Base-by-base conservation (phyloP, 2,888 invertebrate genomes). In the Gymnocheta viridis region DNA sequence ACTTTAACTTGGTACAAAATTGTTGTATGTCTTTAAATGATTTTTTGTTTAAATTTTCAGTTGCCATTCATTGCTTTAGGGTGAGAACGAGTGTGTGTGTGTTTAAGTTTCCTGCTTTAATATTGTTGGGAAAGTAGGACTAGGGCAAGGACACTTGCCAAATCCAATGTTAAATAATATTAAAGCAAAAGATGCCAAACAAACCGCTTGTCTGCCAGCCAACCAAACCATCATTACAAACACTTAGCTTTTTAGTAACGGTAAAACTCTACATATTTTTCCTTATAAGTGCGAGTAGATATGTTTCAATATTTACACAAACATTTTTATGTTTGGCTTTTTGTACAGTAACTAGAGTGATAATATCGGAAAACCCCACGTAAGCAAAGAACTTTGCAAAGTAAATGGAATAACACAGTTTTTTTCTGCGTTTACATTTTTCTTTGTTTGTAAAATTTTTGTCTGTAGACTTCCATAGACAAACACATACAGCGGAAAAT, bases 111-210 rank as follows among this genome's bases (percentile, higher is more conserved):
- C 41, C 27, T 54, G 51, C 44, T 64, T 67, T 69, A 49, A 66
- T 74, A 67, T 14, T 60, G 54, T 76, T 82, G 72, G 32, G 51
- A 81, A 87, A 88, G 82, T 88, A 88, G 86, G 90, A 89, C 90
- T 90, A 90, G 90, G 90, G 86, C 90, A 90, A 90, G 90, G 90
- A 89, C 90, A 88, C 84, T 86, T 86, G 78, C 29, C 29, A 78
- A 73, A 82, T 44, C 41, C 73, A 85, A 64, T 51, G 54, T 58
- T 51, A 76, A 80, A 24, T 60, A 51, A 62, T 41, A 24, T 29
- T 70, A 62, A 66, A 77, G 60, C 38, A 24, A 76, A 41, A 66
- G 47, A 67, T 74, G 51, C 86, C 76, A 82, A 80, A 51, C 74
- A 69, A 32, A 49, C 81, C 76, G 22, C 9, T 66, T 67, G 17